Conservation (phyloP, 2,888 invertebrate genomes). For the Boloria euphrosyne region DNA sequence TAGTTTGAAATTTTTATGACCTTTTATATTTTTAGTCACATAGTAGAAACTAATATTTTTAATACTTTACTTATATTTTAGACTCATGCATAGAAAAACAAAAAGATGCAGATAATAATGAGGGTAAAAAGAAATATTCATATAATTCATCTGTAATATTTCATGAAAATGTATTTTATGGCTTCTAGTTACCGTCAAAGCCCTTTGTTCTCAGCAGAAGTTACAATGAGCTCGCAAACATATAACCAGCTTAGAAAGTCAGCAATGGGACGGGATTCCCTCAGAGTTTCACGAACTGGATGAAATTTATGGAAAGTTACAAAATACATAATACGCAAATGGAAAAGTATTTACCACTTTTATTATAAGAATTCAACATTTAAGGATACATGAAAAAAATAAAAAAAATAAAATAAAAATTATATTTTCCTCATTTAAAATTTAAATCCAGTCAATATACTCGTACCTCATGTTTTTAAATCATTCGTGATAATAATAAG, state of each 20-base stretch:
- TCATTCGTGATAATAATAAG: too few relatives aligned
- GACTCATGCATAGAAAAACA: too few relatives aligned
- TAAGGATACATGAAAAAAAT: not conserved
- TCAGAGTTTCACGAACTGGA: constrained; percentile 19
- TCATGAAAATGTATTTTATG: constrained; percentile 19
- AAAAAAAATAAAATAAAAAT: too few relatives aligned
- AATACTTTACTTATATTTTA: too few relatives aligned
- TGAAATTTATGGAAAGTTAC: constrained; percentile 25
- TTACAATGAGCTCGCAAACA: constrained; percentile 29
- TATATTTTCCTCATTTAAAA: too few relatives aligned
- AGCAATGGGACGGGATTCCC: constrained; percentile 20
- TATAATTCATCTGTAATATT: not conserved
- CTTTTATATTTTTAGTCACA: too few relatives aligned
- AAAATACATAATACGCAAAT: constrained; percentile 28
- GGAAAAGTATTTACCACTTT: constrained; percentile 8
- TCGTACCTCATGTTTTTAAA: too few relatives aligned
- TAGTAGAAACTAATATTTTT: too few relatives aligned
- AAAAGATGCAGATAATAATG: too few relatives aligned
- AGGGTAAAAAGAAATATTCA: too few relatives aligned
- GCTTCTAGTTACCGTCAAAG: constrained; percentile 16
- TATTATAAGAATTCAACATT: not conserved
- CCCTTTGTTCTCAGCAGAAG: constrained; percentile 23
- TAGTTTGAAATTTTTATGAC: too few relatives aligned
- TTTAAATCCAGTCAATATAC: too few relatives aligned
- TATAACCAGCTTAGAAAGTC: constrained; percentile 30